Evolutionary conservation across 2,888 invertebrate genomes (phyloP), one percentile per base, ranked within the genome.

Genomic region (Timema podura): DNA sequence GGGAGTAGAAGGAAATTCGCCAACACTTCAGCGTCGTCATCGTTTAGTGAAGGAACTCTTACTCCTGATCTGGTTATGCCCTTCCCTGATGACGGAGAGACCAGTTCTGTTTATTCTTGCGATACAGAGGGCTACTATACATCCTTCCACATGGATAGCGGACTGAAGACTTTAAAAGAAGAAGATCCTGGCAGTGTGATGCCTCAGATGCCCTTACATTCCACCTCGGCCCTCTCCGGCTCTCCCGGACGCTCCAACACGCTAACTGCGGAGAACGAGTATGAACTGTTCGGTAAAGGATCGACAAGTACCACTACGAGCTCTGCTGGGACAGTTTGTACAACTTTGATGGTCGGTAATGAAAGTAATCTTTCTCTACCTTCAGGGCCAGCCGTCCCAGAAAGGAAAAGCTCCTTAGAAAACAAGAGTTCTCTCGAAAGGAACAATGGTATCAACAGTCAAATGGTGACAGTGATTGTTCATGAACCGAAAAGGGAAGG

Each of bases 101-200:
- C 71, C 8, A 92, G 92, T 76, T 95, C 95, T 0, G 92, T 95
- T 71, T 96, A 95, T 81, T 96, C 96, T 3, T 94, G 96, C 79
- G 98, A 98, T 79, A 96, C 96, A 1, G 98, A 98, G 82, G 98
- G 98, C 8, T 98, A 97, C 81, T 98, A 96, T 80, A 98, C 98
- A 0, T 96, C 96, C 30, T 98, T 98, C 84, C 96, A 98, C 81
- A 91, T 95, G 86, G 97, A 98, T 81, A 95, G 95, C 70, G 97
- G 97, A 0, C 81, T 98, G 73, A 92, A 92, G 78, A 92, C 93
- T 0, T 82, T 93, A 13, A 90, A 92, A 78, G 93, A 94, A 81
- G 87, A 87, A 76, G 90, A 90, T 76, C 86, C 89, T 73, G 82
- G 84, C 74, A 82, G 85, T 74, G 77, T 83, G 64, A 81, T 82